Base-by-base conservation (phyloP, 1,140 invertebrate genomes). In the Diabrotica virgifera region DNA sequence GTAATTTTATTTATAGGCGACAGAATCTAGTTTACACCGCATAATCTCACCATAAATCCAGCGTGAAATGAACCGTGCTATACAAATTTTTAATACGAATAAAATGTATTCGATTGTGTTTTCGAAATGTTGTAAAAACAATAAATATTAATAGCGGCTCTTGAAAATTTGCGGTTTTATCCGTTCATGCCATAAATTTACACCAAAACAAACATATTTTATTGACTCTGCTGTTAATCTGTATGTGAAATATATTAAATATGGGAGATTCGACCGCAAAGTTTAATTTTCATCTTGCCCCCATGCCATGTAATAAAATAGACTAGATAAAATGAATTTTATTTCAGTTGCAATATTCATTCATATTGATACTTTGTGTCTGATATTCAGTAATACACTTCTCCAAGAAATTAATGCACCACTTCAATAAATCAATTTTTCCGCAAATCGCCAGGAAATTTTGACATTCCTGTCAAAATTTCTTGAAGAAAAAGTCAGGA, bases 101-200 rank as follows among this genome's bases (percentile, higher is more conserved):
- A 46, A 46, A 46, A 10, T 46, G 40, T 46, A n/a, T 46, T 46
- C 40, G 40, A n/a, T 46, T 46, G 40, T 46, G 40, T 46, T 46
- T 46, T 46, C 40, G n/a, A 46, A 46, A 46, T 46, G 40, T 46
- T n/a, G n/a, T n/a, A 46, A 46, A 46, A 46, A 46, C 40, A 46
- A 46, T 46, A 46, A 46, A 46, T 46, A 46, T 46, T 8, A 46
- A 46, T 46, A 46, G 8, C 40, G n/a, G n/a, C 40, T n/a, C 40
- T 46, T 46, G 40, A 46, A 46, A 46, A 46, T 46, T 46, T 46
- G 40, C n/a, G 40, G 40, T 46, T 46, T 46, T 46, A 46, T 46
- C 8, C 8, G 40, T n/a, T 46, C 6, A 10, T 46, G 40, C 40
- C n/a, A 46, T 46, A 46, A 46, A 46, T 46, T 46, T 46, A 46